phyloP scores from a whole-genome alignment of 64 coral and sea anemone species.

The Cladopsammia gracilis region DNA sequence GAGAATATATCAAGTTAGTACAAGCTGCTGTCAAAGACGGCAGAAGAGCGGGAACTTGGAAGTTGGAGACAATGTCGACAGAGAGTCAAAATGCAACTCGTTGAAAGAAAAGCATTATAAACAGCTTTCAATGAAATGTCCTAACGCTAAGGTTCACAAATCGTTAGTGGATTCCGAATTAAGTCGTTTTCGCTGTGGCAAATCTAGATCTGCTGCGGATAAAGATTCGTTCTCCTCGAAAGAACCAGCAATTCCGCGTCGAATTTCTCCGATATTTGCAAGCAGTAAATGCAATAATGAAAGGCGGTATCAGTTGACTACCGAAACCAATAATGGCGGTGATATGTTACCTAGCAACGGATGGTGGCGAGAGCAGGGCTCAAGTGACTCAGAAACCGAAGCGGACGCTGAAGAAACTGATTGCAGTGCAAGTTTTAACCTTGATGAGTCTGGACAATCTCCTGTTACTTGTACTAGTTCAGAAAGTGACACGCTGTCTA shows the following conservation, averaged over 20 bases:
- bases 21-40: constrained; percentile 2
- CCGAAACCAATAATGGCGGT: background rate
- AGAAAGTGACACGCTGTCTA: background rate
- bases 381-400: constrained; percentile 10
- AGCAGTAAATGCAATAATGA: background rate
- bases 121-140: background rate
- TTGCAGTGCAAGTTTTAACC: background rate
- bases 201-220: background rate
- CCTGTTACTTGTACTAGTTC: background rate
- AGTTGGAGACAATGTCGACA: background rate
- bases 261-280: background rate
- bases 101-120: background rate
- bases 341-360: constrained; percentile 40
- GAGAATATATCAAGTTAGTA: background rate
- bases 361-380: constrained; percentile 1
- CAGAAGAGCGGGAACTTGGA: background rate
- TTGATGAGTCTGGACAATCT: background rate
- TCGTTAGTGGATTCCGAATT: background rate
- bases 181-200: background rate
- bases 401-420: background rate
- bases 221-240: background rate
- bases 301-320: background rate
- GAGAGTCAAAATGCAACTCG: background rate
- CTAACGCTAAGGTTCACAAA: background rate
- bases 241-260: background rate